Percentiles rank a stretch among this genome's conserved stretches.
Evolutionary conservation across 1,140 invertebrate species (phyloP).

Genomic region (Helicorthomorpha holstii): DNA sequence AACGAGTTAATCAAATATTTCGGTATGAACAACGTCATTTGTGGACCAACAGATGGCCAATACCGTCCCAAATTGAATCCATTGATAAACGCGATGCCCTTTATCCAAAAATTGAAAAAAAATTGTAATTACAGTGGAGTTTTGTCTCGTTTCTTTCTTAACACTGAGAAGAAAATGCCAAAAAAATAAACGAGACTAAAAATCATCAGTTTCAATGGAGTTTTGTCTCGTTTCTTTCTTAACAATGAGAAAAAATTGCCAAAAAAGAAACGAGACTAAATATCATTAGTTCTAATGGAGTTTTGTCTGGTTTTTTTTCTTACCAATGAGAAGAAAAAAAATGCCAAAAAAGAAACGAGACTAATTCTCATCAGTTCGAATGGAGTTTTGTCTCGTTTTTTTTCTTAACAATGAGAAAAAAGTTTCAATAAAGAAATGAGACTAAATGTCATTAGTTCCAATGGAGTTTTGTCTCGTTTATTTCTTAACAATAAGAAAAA

Average conservation of each 20-base stretch:
- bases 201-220: background rate
- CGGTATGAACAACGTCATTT: slow-evolving; percentile 56
- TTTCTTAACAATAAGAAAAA: too few species aligned
- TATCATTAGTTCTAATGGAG: slow-evolving; percentile 4
- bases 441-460: too few species aligned
- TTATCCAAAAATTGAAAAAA: background rate
- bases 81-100: slow-evolving; percentile 53
- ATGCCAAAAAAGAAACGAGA: too few species aligned
- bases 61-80: slow-evolving; percentile 54
- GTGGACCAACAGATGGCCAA: slow-evolving; percentile 55
- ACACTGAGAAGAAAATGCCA: background rate
- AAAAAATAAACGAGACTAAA: background rate
- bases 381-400: too few species aligned
- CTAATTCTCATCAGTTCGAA: too few species aligned
- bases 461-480: too few species aligned
- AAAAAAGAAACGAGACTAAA: slow-evolving; percentile 1
- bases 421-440: too few species aligned
- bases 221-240: background rate
- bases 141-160: background rate
- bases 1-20: slow-evolving; percentile 26
- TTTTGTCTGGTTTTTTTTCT: too few species aligned
- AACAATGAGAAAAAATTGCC: background rate
- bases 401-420: too few species aligned
- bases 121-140: background rate
- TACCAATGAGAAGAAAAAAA: too few species aligned